Base-by-base conservation (phyloP, 2,797 vertebrate species). In the Anguilla marmorata region DNA sequence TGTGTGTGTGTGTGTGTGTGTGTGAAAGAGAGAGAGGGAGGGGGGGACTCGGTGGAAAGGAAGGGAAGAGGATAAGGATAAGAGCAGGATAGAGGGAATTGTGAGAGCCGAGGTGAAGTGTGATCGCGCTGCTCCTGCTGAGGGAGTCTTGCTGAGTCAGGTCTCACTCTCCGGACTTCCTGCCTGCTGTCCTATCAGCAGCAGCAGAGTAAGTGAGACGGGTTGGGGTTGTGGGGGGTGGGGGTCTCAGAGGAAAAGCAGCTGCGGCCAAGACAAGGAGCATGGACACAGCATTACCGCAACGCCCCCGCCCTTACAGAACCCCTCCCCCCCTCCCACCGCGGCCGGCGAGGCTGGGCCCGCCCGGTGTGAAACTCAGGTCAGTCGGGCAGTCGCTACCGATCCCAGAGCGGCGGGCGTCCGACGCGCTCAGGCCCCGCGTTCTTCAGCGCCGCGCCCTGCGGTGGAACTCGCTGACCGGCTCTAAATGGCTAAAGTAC, bases 111-210 rank as follows among this genome's bases (percentile, higher is more conserved):
- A 21, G 76, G 8, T 48, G 74, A 37, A 19, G 11, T 76, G 74
- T 14, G 33, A 41, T 76, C 33, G 19, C 58, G 19, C 69, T 24
- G 4, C 45, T 30, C 80, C 80, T 50, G 45, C 11, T 82, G 5
- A 52, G 21, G 37, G 60, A 83, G 45, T 8, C n/a, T 5, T 79
- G 74, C 74, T 79, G 74, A 79, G 3, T 79, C 37, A 79, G 74
- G 74, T 54, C 63, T 85, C 63, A 56, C 84, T 86, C 89, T 52
- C 66, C 41, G 72, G 85, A 14, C n/a, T 74, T 37, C n/a, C 37
- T 88, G 76, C 86, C 41, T 85, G 45, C 54, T 90, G 74, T 48
- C 50, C 85, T n/a, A 72, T 88, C 88, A 86, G 56, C 83, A 82
- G 88, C 80, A 27, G 54, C 88, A 86, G 60, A 84, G 86, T 63